Conservation (phyloP, 2,113 vertebrate species). For the Platanista minor region DNA sequence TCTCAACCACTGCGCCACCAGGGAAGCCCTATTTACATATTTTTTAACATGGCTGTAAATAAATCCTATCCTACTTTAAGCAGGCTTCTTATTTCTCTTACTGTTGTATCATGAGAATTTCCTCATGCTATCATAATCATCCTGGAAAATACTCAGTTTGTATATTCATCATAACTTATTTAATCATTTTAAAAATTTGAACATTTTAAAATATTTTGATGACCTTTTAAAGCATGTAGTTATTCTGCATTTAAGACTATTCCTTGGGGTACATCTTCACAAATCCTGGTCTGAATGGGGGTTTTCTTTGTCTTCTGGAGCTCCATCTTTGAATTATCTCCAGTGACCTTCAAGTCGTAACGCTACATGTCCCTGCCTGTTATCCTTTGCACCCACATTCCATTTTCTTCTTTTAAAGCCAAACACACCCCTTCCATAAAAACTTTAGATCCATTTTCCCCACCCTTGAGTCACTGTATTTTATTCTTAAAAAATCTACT, state of each 20-base stretch:
- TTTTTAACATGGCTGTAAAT: neutral
- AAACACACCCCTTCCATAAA: neutral
- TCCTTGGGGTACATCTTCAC: neutral
- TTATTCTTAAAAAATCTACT: conserved; percentile 38
- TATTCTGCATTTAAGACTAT: neutral
- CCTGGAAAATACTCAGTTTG: neutral
- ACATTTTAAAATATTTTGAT: neutral
- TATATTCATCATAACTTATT: neutral
- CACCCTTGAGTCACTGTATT: conserved; percentile 17
- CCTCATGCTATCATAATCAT: neutral
- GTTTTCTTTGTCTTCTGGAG: neutral
- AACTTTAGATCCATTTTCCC: neutral
- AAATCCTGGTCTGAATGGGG: neutral
- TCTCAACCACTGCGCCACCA: no score
- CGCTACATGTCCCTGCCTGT: neutral
- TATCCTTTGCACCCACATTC: neutral
- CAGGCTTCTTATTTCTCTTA: neutral
- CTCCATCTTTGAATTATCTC: neutral
- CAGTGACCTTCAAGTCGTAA: neutral
- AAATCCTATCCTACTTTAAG: neutral
- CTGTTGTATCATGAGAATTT: neutral
- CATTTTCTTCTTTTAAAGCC: neutral
- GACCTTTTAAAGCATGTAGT: neutral
- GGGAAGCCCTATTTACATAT: no score
- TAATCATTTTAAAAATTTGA: neutral